Evolutionary conservation across 2,797 vertebrate genomes (phyloP).

Genomic region (Brotogeris chrysoptera): DNA sequence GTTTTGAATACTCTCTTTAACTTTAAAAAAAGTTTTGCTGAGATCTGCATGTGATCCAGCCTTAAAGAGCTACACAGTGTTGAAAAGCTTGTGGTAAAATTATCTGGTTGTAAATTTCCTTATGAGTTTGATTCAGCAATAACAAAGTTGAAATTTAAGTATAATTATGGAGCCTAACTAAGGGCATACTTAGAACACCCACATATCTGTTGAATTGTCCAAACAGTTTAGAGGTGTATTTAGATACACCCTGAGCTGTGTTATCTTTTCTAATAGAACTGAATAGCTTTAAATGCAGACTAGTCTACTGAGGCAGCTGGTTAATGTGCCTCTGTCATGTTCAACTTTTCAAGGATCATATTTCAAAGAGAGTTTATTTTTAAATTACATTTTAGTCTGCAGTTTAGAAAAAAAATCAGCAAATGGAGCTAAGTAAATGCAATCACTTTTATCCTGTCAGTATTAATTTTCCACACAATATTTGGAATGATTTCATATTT

Average conservation of each 20-base stretch:
- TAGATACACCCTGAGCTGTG: neutral
- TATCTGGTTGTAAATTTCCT: neutral
- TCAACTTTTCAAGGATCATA: conserved; percentile 30
- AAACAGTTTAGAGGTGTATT: neutral
- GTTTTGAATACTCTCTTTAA: neutral
- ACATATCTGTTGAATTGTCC: neutral
- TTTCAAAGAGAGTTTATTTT: conserved; percentile 52
- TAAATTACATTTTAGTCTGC: conserved; percentile 31
- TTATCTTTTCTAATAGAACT: neutral
- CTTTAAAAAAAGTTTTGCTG: neutral
- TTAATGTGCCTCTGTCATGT: conserved; percentile 35
- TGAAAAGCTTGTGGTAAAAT: neutral
- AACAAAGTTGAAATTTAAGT: neutral
- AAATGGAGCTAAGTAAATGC: conserved; percentile 37
- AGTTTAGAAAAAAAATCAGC: neutral
- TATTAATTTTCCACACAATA: conserved; percentile 40
- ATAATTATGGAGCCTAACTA: neutral
- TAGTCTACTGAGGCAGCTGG: neutral
- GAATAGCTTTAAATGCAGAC: conserved; percentile 13
- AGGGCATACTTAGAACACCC: neutral
- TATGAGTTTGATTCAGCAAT: neutral
- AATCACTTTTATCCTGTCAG: conserved; percentile 34
- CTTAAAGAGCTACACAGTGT: neutral
- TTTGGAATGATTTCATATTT: conserved; percentile 38
- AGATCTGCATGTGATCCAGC: neutral